Evolutionary conservation across 2,113 vertebrate genomes (phyloP).

Genomic region (Notechis scutatus): DNA sequence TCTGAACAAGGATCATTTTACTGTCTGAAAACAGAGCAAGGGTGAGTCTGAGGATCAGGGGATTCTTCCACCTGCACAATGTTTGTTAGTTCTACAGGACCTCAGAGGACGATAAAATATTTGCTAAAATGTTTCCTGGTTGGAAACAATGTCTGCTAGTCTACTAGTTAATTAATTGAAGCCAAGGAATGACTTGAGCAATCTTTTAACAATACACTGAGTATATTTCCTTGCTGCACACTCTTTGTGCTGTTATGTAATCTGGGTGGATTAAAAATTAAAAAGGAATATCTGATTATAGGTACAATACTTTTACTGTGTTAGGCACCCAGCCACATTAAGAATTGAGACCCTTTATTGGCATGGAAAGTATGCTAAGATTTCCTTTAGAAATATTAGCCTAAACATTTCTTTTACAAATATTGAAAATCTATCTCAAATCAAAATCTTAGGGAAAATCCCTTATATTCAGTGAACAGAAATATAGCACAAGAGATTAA

Average conservation of each 20-base stretch:
- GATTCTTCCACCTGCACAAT: background rate
- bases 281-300: background rate
- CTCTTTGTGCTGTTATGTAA: background rate
- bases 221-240: background rate
- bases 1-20: slow-evolving; percentile 8
- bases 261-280: background rate
- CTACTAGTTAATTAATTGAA: background rate
- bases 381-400: background rate
- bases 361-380: background rate
- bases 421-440: background rate
- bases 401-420: background rate
- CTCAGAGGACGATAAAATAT: background rate
- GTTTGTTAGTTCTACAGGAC: background rate
- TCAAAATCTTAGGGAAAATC: background rate
- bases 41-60: background rate
- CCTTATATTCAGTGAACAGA: background rate
- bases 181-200: background rate
- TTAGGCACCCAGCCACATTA: background rate
- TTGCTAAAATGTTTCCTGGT: background rate
- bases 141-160: background rate
- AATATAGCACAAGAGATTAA: background rate
- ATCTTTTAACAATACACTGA: background rate
- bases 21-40: background rate
- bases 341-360: background rate
- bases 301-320: background rate